Conservation (phyloP, 1,140 invertebrate species). For the Polypedilum vanderplanki region DNA sequence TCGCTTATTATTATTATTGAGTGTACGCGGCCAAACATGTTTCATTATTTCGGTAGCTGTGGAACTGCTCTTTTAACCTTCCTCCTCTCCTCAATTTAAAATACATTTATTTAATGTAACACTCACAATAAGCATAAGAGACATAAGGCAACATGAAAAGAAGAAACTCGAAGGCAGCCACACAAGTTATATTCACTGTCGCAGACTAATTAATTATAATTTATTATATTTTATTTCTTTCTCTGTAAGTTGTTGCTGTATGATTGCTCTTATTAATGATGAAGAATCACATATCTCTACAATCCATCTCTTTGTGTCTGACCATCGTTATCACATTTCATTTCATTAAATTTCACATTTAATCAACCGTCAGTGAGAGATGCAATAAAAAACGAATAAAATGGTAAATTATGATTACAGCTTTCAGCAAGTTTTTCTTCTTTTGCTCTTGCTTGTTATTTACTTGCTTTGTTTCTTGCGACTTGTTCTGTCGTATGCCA, state of each 20-base stretch:
- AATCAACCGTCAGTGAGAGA: not conserved
- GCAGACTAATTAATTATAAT: conserved; percentile 14
- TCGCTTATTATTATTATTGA: not conserved
- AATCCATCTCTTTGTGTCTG: not conserved
- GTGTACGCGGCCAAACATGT: not conserved
- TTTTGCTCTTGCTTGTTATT: too few relatives aligned
- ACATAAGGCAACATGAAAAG: not conserved
- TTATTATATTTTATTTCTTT: not conserved
- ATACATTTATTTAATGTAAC: not conserved
- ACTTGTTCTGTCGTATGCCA: too few relatives aligned
- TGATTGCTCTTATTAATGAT: conserved; percentile 5
- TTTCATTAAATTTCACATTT: conserved; percentile 19
- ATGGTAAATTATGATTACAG: conserved; percentile 14
- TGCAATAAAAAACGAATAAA: conserved; percentile 19
- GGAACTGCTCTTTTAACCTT: conserved; percentile 11
- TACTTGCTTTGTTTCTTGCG: too few relatives aligned
- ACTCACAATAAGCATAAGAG: not conserved
- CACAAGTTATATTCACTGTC: not conserved
- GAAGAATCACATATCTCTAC: not conserved
- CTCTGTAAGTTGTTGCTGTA: too few relatives aligned
- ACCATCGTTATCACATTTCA: conserved; percentile 4
- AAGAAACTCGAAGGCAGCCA: not conserved
- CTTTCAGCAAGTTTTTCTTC: not conserved
- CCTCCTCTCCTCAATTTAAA: not conserved
- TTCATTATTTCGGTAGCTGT: not conserved